Conservation (phyloP, 2,888 invertebrate genomes). For the Germaria angustata region DNA sequence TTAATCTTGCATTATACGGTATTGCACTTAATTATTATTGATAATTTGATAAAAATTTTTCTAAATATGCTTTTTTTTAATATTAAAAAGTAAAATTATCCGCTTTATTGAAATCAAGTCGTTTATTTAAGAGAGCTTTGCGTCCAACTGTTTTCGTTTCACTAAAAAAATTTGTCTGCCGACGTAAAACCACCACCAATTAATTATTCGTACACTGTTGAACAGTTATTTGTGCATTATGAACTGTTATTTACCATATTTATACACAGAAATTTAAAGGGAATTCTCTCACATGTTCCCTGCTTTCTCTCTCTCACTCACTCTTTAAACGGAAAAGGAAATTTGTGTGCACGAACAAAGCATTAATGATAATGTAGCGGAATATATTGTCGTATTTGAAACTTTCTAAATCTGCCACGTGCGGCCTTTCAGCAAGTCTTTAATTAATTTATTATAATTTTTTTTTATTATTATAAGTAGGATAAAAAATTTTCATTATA, state of each 20-base stretch:
- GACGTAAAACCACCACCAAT: slow-evolving; percentile 49
- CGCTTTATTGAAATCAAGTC: slow-evolving; percentile 45
- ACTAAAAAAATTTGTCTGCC: slow-evolving; percentile 26
- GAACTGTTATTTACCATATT: not conserved
- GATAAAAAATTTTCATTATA: no score
- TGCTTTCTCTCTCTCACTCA: not conserved
- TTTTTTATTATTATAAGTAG: no score
- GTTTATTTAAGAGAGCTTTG: slow-evolving; percentile 59
- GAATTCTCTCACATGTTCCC: not conserved
- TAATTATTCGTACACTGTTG: slow-evolving; percentile 41
- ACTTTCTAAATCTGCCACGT: no score
- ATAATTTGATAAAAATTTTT: slow-evolving; percentile 19
- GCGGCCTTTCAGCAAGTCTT: no score
- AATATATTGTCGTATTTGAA: not conserved
- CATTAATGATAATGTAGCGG: slow-evolving; percentile 8
- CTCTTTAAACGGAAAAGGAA: slow-evolving; percentile 58
- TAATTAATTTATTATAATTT: no score
- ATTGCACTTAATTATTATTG: slow-evolving; percentile 32
- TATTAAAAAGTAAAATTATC: slow-evolving; percentile 35
- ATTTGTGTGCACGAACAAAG: slow-evolving; percentile 20
- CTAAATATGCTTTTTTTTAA: slow-evolving; percentile 11
- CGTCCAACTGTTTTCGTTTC: slow-evolving; percentile 60
- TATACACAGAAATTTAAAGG: not conserved
- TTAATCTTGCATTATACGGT: not conserved
- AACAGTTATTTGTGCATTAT: slow-evolving; percentile 47